phyloP scores from a whole-genome alignment of 1,140 invertebrate genomes.

The Zaprionus tsacasi region DNA sequence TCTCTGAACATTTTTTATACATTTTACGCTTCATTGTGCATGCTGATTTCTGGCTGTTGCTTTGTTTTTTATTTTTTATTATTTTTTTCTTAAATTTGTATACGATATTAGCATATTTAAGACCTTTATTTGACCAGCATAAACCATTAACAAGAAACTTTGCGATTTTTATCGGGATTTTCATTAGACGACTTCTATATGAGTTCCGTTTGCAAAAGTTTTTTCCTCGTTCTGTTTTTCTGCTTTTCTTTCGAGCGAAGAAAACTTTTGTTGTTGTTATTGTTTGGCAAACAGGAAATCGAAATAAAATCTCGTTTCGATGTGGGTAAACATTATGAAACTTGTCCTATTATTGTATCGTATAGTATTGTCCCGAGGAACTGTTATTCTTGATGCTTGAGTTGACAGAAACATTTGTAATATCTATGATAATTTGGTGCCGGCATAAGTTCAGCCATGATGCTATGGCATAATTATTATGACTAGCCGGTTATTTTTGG shows the following conservation, averaged over 20 bases:
- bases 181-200: slow-evolving; percentile 39
- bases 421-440: slow-evolving; percentile 31
- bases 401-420: slow-evolving; percentile 63
- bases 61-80: slow-evolving; percentile 24
- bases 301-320: slow-evolving; percentile 51
- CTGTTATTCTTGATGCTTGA: slow-evolving; percentile 62
- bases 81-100: slow-evolving; percentile 13
- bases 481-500: slow-evolving; percentile 56
- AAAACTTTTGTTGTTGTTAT: slow-evolving; percentile 36
- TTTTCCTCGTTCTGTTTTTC: slow-evolving; percentile 25
- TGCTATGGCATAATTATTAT: slow-evolving; percentile 9
- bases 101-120: slow-evolving; percentile 59
- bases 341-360: slow-evolving; percentile 10
- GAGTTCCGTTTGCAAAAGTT: slow-evolving; percentile 29
- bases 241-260: slow-evolving; percentile 34
- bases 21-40: slow-evolving; percentile 68
- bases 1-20: slow-evolving; percentile 50
- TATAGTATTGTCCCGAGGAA: background rate
- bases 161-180: slow-evolving; percentile 40
- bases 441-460: slow-evolving; percentile 16
- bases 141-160: slow-evolving; percentile 42
- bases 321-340: slow-evolving; percentile 54
- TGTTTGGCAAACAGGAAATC: slow-evolving; percentile 76
- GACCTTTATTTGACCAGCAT: slow-evolving; percentile 15
- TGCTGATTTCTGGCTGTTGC: slow-evolving; percentile 36